These are phyloP conservation scores for Tringa solitaria DNA, from an alignment of 2,113 vertebrate genomes.

Conservation along the genomic window DNA sequence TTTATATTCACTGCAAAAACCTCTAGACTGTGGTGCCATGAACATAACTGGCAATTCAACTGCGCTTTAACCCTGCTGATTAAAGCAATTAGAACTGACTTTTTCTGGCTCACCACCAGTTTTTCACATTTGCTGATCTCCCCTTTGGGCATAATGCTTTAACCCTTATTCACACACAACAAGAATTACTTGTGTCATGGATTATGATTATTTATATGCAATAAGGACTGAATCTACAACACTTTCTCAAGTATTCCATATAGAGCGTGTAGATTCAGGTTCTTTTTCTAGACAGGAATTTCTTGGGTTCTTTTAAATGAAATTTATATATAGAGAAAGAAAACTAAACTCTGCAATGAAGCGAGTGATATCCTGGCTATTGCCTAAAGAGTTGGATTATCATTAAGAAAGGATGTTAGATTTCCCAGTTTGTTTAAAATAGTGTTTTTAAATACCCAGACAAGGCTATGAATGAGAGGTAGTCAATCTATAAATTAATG, in stretches of 20 bases:
- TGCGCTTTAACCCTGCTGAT: neutral
- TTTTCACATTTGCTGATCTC: neutral
- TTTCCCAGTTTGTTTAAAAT: neutral
- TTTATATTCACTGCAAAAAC: neutral
- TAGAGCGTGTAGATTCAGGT: neutral
- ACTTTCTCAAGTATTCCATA: neutral
- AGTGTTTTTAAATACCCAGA: neutral
- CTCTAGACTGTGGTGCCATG: fast-evolving
- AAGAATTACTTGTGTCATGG: neutral
- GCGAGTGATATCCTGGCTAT: neutral
- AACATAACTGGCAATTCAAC: neutral
- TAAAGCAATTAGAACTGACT: neutral
- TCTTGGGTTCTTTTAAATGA: neutral
- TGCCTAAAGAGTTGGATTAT: neutral
- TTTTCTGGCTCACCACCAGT: neutral
- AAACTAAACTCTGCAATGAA: neutral
- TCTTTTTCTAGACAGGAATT: neutral
- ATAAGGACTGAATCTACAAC: neutral
- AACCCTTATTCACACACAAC: neutral
- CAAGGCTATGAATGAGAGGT: neutral
- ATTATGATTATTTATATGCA: neutral
- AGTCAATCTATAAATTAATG: neutral
- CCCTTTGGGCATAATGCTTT: neutral
- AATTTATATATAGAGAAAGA: neutral
- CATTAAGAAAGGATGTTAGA: neutral